phyloP scores from a whole-genome alignment of 1,140 invertebrate species.

The Hydropsyche tenuis region DNA sequence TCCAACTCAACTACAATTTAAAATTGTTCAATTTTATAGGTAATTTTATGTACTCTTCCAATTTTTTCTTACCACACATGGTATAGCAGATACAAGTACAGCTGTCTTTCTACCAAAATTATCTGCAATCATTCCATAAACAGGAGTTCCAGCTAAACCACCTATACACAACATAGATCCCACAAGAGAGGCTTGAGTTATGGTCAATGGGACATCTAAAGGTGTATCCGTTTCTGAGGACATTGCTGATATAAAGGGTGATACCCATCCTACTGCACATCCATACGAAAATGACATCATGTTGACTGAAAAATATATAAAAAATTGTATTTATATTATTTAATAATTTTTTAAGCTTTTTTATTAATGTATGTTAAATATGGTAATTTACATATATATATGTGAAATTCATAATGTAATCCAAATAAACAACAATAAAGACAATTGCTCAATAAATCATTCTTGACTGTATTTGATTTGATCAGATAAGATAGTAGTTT shows the following conservation, averaged over 20 bases:
- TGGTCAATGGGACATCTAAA: slow-evolving; percentile 26
- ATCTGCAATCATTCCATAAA: slow-evolving; percentile 54
- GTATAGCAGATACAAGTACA: slow-evolving; percentile 54
- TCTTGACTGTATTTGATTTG: no score
- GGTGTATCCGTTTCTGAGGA: slow-evolving; percentile 6
- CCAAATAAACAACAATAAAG: no score
- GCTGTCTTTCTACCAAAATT: slow-evolving; percentile 58
- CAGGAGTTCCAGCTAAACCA: slow-evolving; percentile 52
- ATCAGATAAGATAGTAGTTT: no score
- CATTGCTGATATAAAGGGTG: slow-evolving; percentile 15
- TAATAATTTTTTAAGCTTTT: no score
- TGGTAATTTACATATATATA: no score
- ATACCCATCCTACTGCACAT: slow-evolving; percentile 21
- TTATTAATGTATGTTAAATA: no score
- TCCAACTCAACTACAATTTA: slow-evolving; percentile 19
- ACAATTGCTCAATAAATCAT: no score
- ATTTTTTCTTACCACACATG: slow-evolving; percentile 37
- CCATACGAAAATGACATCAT: slow-evolving; percentile 25
- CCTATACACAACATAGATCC: slow-evolving; percentile 55
- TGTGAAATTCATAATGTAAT: no score
- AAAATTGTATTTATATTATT: no score
- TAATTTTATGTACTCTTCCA: no score
- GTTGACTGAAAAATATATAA: slow-evolving; percentile 31
- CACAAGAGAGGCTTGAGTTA: slow-evolving; percentile 55
- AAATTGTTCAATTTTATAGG: not conserved